Conservation (phyloP, 2,113 vertebrate genomes). For the Elephas maximus region DNA sequence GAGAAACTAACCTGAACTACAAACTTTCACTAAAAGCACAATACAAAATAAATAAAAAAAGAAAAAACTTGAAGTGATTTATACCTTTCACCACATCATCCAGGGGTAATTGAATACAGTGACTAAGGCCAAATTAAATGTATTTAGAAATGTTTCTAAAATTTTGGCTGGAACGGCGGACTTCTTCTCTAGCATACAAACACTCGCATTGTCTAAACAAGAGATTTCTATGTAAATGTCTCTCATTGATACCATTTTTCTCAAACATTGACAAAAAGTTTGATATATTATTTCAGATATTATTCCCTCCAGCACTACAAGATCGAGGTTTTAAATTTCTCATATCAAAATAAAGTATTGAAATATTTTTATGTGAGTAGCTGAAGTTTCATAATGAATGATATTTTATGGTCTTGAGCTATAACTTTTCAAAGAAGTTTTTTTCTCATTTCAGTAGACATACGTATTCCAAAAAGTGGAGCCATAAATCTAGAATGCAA, state of each 20-base stretch:
- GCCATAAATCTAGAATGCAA: conserved; percentile 39
- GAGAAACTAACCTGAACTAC: no score
- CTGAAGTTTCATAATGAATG: not conserved
- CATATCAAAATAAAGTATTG: conserved; percentile 54
- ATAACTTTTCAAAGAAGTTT: conserved; percentile 38
- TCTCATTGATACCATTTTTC: not conserved
- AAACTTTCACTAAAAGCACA: no score
- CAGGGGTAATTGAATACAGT: not conserved
- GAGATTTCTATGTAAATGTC: not conserved
- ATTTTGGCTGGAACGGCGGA: not conserved
- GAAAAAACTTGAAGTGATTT: not conserved
- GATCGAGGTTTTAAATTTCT: conserved; percentile 31
- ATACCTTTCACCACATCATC: not conserved
- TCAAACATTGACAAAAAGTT: not conserved
- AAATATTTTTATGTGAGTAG: not conserved
- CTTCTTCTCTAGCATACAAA: not conserved
- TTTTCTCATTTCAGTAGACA: conserved; percentile 45
- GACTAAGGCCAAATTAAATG: not conserved
- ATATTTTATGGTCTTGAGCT: conserved; percentile 52
- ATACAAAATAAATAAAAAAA: no score
- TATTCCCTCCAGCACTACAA: not conserved
- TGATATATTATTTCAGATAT: not conserved
- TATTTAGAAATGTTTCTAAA: not conserved
- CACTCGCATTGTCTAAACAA: not conserved
- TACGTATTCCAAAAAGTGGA: not conserved